These are phyloP conservation scores for Halictus rubicundus DNA, from an alignment of 1,140 invertebrate genomes.

Conservation along the genomic window DNA sequence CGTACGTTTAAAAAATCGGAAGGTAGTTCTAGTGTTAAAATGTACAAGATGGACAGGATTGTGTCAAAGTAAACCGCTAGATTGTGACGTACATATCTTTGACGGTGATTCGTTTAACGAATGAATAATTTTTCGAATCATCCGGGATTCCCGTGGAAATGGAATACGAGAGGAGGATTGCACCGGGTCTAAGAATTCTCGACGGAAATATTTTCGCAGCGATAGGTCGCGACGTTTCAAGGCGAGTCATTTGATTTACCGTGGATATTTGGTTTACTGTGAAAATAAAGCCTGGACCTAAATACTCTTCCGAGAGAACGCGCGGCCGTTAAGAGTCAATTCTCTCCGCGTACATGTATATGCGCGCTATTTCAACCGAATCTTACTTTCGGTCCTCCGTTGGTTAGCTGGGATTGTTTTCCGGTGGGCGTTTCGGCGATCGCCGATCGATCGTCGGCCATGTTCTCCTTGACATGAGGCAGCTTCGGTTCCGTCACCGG, in stretches of 20 bases:
- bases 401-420: background rate
- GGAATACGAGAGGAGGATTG: no score
- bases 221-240: background rate
- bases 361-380: background rate
- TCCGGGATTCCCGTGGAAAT: no score
- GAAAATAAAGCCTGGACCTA: slow-evolving; percentile 8
- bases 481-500: background rate
- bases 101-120: no score
- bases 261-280: background rate
- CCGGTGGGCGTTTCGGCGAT: background rate
- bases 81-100: no score
- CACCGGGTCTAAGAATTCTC: background rate
- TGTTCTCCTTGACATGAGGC: background rate
- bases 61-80: no score
- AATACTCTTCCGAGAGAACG: slow-evolving; percentile 6
- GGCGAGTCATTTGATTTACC: background rate
- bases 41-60: no score
- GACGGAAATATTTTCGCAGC: slow-evolving; percentile 18
- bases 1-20: no score
- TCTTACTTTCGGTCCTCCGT: slow-evolving; percentile 21
- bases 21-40: no score
- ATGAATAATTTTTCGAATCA: no score
- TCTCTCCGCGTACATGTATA: background rate
- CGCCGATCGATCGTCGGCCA: background rate
- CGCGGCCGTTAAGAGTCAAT: slow-evolving; percentile 28